Conservation (phyloP, 2,113 vertebrate genomes). For the Halichoerus grypus region DNA sequence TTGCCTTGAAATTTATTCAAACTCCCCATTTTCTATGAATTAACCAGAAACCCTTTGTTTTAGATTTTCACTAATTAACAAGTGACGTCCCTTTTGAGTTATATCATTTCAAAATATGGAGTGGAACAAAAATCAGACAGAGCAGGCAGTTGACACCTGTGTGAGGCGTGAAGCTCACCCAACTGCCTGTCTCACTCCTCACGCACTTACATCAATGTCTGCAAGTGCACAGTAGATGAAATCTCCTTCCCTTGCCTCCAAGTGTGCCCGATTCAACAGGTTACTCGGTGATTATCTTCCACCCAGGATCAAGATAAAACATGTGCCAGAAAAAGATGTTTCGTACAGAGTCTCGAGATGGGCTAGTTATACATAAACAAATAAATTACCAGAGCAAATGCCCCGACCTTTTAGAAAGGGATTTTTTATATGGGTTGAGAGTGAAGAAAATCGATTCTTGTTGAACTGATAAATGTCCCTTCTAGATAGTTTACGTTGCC, state of each 20-base stretch:
- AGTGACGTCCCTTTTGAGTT: not conserved
- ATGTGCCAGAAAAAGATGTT: not conserved
- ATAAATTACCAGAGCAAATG: not conserved
- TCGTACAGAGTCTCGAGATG: not conserved
- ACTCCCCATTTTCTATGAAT: not conserved
- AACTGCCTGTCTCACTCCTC: accelerated
- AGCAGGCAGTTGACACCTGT: accelerated
- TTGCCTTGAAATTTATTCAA: not conserved
- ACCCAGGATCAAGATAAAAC: not conserved
- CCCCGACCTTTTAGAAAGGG: conserved; percentile 3
- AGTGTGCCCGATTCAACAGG: not conserved
- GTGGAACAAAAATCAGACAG: not conserved
- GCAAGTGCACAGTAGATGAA: accelerated
- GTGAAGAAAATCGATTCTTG: conserved; percentile 40
- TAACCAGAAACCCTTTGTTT: not conserved
- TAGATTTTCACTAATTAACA: not conserved
- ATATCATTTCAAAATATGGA: not conserved
- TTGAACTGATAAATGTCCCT: not conserved
- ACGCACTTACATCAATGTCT: not conserved
- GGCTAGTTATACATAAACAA: not conserved
- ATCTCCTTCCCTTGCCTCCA: not conserved
- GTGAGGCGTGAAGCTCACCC: not conserved
- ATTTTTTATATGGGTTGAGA: not conserved
- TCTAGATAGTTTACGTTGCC: not conserved
- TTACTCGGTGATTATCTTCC: not conserved